phyloP scores from a whole-genome alignment of 2,888 invertebrate genomes.

The Lasioglossum pauxillum region DNA sequence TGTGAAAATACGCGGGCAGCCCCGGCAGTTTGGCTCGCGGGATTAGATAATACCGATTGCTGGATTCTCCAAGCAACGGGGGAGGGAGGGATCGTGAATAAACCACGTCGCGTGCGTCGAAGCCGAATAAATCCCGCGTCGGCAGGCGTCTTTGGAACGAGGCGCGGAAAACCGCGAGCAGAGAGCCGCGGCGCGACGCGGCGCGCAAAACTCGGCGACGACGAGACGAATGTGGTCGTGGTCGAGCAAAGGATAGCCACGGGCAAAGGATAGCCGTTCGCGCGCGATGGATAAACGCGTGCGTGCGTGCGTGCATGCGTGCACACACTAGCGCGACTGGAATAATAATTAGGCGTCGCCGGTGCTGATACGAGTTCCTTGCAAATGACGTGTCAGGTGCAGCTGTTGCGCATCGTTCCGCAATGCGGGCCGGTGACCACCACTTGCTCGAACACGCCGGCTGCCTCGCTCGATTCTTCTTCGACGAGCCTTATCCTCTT shows the following conservation, averaged over 20 bases:
- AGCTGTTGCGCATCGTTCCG: constrained; percentile 81
- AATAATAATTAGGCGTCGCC: constrained; percentile 80
- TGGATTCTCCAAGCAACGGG: constrained; percentile 26
- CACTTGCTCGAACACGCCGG: constrained; percentile 46
- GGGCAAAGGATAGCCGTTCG: constrained; percentile 27
- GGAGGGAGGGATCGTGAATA: constrained; percentile 51
- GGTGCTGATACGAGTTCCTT: constrained; percentile 80
- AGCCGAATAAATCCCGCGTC: constrained; percentile 54
- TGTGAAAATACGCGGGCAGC: constrained; percentile 26
- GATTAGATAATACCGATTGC: constrained; percentile 61
- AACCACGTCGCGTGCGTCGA: constrained; percentile 63
- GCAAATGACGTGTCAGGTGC: constrained; percentile 81
- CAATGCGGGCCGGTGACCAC: constrained; percentile 77
- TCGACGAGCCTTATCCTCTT: constrained; percentile 23
- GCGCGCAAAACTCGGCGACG: background rate
- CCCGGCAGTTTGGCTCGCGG: constrained; percentile 2
- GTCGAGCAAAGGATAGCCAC: constrained; percentile 51
- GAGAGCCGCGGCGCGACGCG: background rate
- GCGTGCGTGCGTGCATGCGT: constrained; percentile 39
- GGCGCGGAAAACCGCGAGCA: constrained; percentile 38
- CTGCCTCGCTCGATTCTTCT: constrained; percentile 36
- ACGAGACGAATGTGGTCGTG: constrained; percentile 16
- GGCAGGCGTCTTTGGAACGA: constrained; percentile 2
- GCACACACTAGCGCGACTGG: constrained; percentile 73
- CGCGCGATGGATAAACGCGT: constrained; percentile 52